Percentiles rank a stretch among this genome's conserved stretches.
Conservation (phyloP, 1,140 invertebrate species). For the Thrips palmi region DNA sequence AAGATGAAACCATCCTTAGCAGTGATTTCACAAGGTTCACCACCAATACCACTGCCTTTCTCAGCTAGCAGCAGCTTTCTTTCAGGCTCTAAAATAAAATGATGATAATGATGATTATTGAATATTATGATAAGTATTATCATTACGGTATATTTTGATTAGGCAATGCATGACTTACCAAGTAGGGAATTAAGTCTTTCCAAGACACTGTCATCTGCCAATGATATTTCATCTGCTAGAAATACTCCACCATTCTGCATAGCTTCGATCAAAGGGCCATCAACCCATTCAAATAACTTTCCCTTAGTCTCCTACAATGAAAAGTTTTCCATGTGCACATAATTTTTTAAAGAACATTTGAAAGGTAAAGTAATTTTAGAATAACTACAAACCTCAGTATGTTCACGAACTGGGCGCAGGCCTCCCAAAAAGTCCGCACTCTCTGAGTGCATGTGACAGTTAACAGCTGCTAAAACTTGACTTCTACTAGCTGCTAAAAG, state of each 20-base stretch:
- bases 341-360: conserved; percentile 5
- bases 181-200: conserved; percentile 93
- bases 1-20: conserved; percentile 74
- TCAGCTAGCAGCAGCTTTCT: conserved; percentile 79
- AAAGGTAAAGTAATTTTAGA: neutral
- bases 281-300: conserved; percentile 88
- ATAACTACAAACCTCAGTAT: conserved; percentile 21
- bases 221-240: conserved; percentile 95
- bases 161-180: conserved; percentile 20
- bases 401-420: conserved; percentile 69
- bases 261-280: conserved; percentile 83
- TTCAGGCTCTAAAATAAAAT: conserved; percentile 55
- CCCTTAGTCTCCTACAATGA: conserved; percentile 17
- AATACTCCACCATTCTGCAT: conserved; percentile 81
- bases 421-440: conserved; percentile 95
- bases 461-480: conserved; percentile 58
- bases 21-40: conserved; percentile 34
- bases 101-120: neutral
- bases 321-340: too few species aligned
- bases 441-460: conserved; percentile 98
- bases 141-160: neutral
- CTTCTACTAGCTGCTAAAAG: conserved; percentile 49
- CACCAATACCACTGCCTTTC: conserved; percentile 40
- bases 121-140: neutral
- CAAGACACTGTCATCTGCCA: conserved; percentile 96